Conservation (phyloP, 2,113 vertebrate species). For the Malurus elegans region DNA sequence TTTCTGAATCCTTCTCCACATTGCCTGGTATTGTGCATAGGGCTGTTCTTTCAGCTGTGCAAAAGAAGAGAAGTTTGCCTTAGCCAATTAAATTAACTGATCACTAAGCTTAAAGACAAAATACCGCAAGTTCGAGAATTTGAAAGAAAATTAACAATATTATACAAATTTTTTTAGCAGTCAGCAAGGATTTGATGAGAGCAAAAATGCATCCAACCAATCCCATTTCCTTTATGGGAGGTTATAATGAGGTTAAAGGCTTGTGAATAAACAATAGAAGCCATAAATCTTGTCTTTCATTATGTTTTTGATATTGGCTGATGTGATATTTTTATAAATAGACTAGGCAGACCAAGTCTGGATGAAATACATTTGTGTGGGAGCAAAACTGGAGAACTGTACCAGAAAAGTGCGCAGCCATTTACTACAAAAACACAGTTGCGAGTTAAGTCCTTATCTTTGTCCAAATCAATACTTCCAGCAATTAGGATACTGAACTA, state of each 20-base stretch:
- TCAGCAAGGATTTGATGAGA: not conserved
- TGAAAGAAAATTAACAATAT: not conserved
- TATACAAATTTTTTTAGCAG: not conserved
- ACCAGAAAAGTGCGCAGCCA: not conserved
- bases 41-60: not conserved
- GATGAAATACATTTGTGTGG: not conserved
- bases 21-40: accelerated
- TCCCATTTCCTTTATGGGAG: not conserved
- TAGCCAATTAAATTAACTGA: not conserved
- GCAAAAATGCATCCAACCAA: not conserved
- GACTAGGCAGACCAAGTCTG: not conserved
- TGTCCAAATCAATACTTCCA: not conserved
- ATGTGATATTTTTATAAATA: not conserved
- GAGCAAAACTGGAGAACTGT: not conserved
- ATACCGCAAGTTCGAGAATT: not conserved
- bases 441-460: not conserved
- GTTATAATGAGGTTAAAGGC: not conserved
- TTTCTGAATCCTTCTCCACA: not conserved
- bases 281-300: not conserved
- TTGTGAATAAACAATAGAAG: not conserved
- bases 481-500: not conserved
- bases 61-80: not conserved
- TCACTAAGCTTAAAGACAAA: not conserved
- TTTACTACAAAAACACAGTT: not conserved
- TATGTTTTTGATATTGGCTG: not conserved